These are phyloP conservation scores for Diuraphis noxia DNA, from an alignment of 1,140 invertebrate genomes.

Conservation along the genomic window DNA sequence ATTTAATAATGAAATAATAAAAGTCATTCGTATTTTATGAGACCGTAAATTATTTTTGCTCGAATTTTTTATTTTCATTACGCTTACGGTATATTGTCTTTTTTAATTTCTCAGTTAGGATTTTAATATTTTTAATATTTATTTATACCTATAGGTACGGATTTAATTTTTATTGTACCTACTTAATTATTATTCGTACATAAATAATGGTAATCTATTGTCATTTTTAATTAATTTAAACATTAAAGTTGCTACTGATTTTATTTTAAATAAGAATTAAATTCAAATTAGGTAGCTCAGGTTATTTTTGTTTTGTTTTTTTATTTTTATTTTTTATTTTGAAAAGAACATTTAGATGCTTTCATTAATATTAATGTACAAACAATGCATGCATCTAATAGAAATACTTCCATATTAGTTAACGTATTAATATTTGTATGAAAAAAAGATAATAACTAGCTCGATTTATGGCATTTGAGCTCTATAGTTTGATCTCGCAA, in stretches of 20 bases:
- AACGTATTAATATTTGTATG: background rate
- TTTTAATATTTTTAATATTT: background rate
- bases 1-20: constrained; percentile 4
- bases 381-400: background rate
- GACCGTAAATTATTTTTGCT: background rate
- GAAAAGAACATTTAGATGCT: no score
- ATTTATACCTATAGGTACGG: no score
- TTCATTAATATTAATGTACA: background rate
- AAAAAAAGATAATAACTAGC: no score
- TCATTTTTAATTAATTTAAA: background rate
- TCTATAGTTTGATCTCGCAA: background rate
- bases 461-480: background rate
- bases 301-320: no score
- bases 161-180: background rate
- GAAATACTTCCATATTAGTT: background rate
- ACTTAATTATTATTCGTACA: background rate
- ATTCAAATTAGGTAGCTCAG: no score
- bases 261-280: background rate
- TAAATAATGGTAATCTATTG: background rate
- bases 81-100: background rate
- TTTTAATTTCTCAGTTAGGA: background rate
- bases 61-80: background rate
- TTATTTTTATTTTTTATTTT: no score
- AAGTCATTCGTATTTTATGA: background rate
- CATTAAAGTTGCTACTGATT: background rate